Percentiles rank a stretch among this genome's conserved stretches.
phyloP scores from a whole-genome alignment of 2,888 invertebrate species.

The Dicyrtomina minuta region DNA sequence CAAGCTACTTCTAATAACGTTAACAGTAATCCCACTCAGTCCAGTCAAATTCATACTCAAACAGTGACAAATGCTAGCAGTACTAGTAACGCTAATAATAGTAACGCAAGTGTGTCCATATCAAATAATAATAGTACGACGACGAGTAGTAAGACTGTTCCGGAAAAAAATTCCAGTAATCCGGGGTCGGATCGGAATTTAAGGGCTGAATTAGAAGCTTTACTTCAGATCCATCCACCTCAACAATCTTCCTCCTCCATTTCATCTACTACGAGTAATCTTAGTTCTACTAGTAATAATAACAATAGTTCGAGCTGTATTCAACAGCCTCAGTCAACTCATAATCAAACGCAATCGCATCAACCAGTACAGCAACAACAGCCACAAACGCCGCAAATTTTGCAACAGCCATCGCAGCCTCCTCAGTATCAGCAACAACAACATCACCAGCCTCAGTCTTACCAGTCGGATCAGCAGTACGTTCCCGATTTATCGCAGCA shows the following conservation, averaged over 20 bases:
- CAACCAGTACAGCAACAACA: conserved; percentile 22
- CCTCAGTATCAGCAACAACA: conserved; percentile 7
- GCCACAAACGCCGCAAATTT: conserved; percentile 6
- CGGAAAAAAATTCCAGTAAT: conserved; percentile 27
- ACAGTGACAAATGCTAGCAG: background rate
- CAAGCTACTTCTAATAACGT: conserved; percentile 3
- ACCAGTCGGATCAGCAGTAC: background rate
- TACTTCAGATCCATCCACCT: conserved; percentile 1
- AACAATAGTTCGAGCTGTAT: conserved; percentile 49
- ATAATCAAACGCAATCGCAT: conserved; percentile 28
- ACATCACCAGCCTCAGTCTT: no score
- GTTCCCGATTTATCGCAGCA: no score
- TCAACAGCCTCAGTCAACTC: conserved; percentile 52
- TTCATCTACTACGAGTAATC: no score
- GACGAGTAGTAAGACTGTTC: background rate
- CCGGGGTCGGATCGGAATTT: conserved; percentile 25
- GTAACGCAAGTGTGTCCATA: no score
- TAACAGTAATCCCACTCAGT: background rate
- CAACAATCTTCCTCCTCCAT: conserved; percentile 4
- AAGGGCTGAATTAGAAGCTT: conserved; percentile 23
- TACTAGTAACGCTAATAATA: background rate
- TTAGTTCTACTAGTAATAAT: background rate
- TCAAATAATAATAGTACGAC: conserved; percentile 16
- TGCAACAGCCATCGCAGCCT: background rate
- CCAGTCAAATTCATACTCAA: conserved; percentile 6